Conservation (phyloP, 2,113 vertebrate species). For the Calonectris borealis region DNA sequence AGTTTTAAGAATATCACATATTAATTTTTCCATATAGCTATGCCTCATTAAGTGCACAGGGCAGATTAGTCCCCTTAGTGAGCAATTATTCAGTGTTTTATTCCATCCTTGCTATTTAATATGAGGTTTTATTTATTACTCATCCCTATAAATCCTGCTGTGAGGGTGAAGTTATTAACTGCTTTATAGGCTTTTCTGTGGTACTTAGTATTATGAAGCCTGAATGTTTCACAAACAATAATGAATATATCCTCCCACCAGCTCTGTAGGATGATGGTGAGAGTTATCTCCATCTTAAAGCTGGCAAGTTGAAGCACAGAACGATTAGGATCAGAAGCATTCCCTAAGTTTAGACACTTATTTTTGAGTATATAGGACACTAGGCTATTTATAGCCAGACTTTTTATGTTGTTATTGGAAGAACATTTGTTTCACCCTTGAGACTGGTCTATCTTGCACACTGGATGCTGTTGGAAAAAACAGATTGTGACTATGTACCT, state of each 20-base stretch:
- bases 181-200: not conserved
- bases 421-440: not conserved
- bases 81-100: not conserved
- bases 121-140: not conserved
- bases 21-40: not conserved
- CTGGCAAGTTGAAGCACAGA: not conserved
- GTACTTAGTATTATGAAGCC: not conserved
- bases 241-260: not conserved
- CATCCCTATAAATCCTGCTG: not conserved
- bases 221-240: not conserved
- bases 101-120: not conserved
- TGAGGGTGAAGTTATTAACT: not conserved
- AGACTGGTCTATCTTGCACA: not conserved
- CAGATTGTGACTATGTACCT: accelerated
- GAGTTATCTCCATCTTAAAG: not conserved
- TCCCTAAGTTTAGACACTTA: not conserved
- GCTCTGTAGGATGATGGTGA: not conserved
- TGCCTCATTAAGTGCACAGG: not conserved
- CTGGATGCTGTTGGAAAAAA: not conserved
- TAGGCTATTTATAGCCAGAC: not conserved
- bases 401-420: not conserved
- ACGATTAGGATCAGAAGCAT: not conserved
- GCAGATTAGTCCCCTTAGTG: not conserved
- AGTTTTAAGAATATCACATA: not conserved
- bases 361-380: not conserved